Base-by-base conservation (phyloP, 2,888 invertebrate genomes). In the Philereme vetulata region DNA sequence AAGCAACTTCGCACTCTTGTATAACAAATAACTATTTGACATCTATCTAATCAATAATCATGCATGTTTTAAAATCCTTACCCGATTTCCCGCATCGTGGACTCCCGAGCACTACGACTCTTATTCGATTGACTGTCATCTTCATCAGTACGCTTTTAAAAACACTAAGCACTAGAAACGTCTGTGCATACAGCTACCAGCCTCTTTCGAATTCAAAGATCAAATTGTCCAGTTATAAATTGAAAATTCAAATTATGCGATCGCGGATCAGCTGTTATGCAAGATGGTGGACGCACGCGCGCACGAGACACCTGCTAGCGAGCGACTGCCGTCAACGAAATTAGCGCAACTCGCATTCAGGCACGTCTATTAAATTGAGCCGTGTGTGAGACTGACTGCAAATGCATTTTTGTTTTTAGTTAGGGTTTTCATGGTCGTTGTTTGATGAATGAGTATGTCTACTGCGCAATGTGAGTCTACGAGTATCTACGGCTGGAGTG, bases 61-160 rank as follows among this genome's bases (percentile, higher is more conserved):
- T 45, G 36, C 34, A 35, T 5, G 4, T 45, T 21, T 21, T 3
- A 8, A 44, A 35, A 43, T 73, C 84, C 94, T 94, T 88, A 96
- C 96, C 96, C 77, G 95, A 95, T 92, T 96, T 96, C 82, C 95
- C 96, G 84, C 95, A 95, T 78, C 94, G 93, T 76, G 95, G 93
- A 88, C 95, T 94, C 77, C 96, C 96, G 78, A 96, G 93, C 83
- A 96, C 95, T 86, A 95, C 96, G 77, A 96, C 95, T 90, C 95
- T 94, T 90, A 96, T 95, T 93, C 95, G 94, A 93, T 95, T 95
- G 80, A 95, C 94, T 89, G 95, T 95, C 91, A 95, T 95, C 95
- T 95, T 95, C 90, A 90, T 91, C 73, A 74, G 81, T 85, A 77
- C 80, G 77, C 68, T 76, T 73, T 42, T 55, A 21, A 43, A 8